A percentile compares a stretch with the other conserved stretches of the same genome.
phyloP scores from a whole-genome alignment of 1,140 invertebrate species.

The Lepidostoma basale region DNA sequence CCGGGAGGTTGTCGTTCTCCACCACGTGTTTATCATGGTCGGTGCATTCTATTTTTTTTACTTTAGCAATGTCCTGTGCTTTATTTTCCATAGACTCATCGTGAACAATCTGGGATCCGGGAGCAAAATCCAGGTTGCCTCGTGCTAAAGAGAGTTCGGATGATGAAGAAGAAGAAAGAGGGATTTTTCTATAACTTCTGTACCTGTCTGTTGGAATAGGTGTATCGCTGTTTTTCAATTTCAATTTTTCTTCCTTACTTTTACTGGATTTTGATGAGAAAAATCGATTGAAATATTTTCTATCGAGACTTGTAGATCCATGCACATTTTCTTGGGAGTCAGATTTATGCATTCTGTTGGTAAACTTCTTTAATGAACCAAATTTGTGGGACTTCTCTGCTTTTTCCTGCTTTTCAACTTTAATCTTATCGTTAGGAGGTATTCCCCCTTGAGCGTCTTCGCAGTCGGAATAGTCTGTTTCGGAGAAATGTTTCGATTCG shows the following conservation, averaged over 20 bases:
- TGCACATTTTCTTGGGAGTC: slow-evolving; percentile 61
- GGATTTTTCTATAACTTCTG: slow-evolving; percentile 72
- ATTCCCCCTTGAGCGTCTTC: slow-evolving; percentile 55
- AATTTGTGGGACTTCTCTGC: slow-evolving; percentile 61
- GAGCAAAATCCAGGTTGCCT: background rate
- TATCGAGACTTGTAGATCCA: slow-evolving; percentile 70
- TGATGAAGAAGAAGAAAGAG: slow-evolving; percentile 32
- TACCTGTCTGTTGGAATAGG: slow-evolving; percentile 80
- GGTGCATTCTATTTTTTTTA: slow-evolving; percentile 42
- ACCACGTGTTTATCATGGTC: slow-evolving; percentile 9
- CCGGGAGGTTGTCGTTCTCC: slow-evolving; percentile 41
- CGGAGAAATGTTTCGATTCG: slow-evolving; percentile 70
- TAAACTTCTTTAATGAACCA: slow-evolving; percentile 72
- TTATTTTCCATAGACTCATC: slow-evolving; percentile 28
- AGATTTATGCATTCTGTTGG: slow-evolving; percentile 51
- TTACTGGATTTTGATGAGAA: slow-evolving; percentile 53
- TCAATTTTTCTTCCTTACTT: slow-evolving; percentile 49
- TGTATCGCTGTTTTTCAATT: slow-evolving; percentile 63
- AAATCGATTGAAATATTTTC: slow-evolving; percentile 68
- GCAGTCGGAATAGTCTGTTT: slow-evolving; percentile 80
- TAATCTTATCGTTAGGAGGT: slow-evolving; percentile 49
- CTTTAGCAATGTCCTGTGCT: slow-evolving; percentile 41
- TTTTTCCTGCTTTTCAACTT: slow-evolving; percentile 49
- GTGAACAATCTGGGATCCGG: slow-evolving; percentile 5
- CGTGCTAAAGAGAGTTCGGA: slow-evolving; percentile 2